Base-by-base conservation (phyloP, 2,113 vertebrate species). In the Mirounga angustirostris region DNA sequence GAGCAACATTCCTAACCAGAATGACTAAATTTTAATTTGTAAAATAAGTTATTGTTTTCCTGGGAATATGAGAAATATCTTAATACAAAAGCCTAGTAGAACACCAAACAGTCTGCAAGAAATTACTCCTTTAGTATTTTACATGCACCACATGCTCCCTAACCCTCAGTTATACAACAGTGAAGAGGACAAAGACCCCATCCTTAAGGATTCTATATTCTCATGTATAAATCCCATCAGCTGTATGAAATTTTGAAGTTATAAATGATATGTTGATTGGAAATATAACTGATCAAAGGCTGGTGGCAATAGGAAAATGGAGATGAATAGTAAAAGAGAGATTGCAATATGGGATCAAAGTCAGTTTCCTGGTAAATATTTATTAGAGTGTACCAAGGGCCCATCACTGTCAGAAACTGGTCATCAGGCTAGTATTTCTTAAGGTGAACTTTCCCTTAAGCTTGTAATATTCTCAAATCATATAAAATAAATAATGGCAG, bases 261-360 rank as follows among this genome's bases (percentile, higher is more conserved):
- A 76, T 65, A 84, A 67, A 36, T 46, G 28, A 36, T 12, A 58
- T 14, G 0, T n/a, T 86, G 80, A 65, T n/a, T 67, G 4, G 28
- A 81, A 95, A 95, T 59, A 13, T 59, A 74, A 54, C 10, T 63
- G 54, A 85, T 89, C 18, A 79, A 46, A 84, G 59, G 24, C 33
- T n/a, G 13, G 12, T n/a, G 11, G 58, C 65, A 65, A 15, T 65
- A 67, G 13, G 5, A 89, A 93, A 76, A 87, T 43, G 56, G 6
- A 80, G 86, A 78, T 6, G n/a, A n/a, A 74, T 59, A 26, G 46
- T 21, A 21, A 78, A 83, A 61, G 2, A 21, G 30, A 28, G 13
- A 82, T 71, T 78, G 43, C 13, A 61, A 54, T 46, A 28, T n/a
- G 7, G 2, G 6, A 36, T 59, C 67, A 89, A 85, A 90, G 33